Percentiles rank a stretch among this genome's conserved stretches.
These are phyloP conservation scores for Eupithecia insigniata DNA, from an alignment of 2,888 invertebrate genomes.

Conservation along the genomic window DNA sequence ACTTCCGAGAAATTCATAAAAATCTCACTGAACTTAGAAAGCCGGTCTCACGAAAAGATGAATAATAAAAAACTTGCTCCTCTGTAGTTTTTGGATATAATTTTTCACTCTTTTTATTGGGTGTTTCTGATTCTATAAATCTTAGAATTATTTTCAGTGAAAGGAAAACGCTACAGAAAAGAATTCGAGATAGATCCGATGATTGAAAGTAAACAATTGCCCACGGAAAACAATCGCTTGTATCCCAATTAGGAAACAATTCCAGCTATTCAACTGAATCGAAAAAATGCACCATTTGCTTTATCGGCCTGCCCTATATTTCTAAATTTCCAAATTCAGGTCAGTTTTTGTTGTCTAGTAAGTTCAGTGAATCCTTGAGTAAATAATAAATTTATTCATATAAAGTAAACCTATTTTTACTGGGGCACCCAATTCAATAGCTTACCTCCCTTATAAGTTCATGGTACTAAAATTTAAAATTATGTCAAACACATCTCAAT, in stretches of 20 bases:
- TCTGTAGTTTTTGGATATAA: slow-evolving; percentile 12
- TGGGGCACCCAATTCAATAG: no score
- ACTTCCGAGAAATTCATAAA: slow-evolving; percentile 32
- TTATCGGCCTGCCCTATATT: slow-evolving; percentile 15
- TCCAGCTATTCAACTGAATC: slow-evolving; percentile 23
- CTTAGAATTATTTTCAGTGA: background rate
- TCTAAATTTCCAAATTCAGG: slow-evolving; percentile 1
- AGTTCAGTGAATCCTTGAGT: background rate
- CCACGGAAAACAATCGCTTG: slow-evolving; percentile 26
- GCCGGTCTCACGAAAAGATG: slow-evolving; percentile 22
- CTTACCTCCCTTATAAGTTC: no score
- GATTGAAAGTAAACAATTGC: slow-evolving; percentile 25
- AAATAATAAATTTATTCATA: no score
- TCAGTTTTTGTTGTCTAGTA: background rate
- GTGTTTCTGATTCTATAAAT: background rate
- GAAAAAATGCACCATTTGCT: slow-evolving; percentile 20
- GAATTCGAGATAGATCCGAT: background rate
- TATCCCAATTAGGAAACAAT: slow-evolving; percentile 31
- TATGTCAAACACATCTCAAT: no score
- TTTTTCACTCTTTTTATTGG: slow-evolving; percentile 1
- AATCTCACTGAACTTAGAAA: slow-evolving; percentile 26
- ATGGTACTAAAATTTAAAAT: no score
- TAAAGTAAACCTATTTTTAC: no score
- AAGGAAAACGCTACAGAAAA: slow-evolving; percentile 2
- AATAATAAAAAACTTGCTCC: slow-evolving; percentile 16